These are phyloP conservation scores for Lophura nycthemera DNA, from an alignment of 2,113 vertebrate genomes.

Conservation along the genomic window DNA sequence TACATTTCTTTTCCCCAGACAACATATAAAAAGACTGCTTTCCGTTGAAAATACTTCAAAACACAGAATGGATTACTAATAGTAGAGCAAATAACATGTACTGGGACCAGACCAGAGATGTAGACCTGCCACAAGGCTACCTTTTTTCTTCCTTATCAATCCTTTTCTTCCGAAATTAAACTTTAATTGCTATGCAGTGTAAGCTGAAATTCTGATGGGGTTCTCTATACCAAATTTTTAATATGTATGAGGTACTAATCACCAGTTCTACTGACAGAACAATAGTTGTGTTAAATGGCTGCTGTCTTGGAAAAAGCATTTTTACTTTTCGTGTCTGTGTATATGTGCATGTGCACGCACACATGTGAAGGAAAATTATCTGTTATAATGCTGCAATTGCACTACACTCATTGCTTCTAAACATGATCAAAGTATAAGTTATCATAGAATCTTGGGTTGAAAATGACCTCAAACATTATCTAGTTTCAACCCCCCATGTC, in stretches of 20 bases:
- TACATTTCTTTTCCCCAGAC: not conserved
- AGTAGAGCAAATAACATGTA: not conserved
- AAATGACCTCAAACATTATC: too few species aligned
- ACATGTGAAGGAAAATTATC: not conserved
- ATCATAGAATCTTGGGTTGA: not conserved
- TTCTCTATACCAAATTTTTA: not conserved
- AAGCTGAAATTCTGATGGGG: not conserved
- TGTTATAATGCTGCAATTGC: not conserved
- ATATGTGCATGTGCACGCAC: not conserved
- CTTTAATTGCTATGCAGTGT: not conserved
- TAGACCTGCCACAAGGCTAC: accelerated
- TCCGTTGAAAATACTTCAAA: not conserved
- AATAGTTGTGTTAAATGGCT: not conserved
- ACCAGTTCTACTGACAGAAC: not conserved
- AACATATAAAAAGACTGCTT: not conserved
- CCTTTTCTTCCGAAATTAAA: not conserved
- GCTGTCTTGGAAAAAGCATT: not conserved
- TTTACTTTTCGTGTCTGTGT: not conserved
- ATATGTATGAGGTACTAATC: not conserved
- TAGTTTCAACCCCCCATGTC: too few species aligned
- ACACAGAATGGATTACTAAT: not conserved
- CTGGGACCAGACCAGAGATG: not conserved
- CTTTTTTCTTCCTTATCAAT: not conserved
- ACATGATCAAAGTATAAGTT: not conserved
- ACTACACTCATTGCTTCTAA: not conserved